Conservation (phyloP, 2,888 invertebrate species). For the Amphipoea oculea region DNA sequence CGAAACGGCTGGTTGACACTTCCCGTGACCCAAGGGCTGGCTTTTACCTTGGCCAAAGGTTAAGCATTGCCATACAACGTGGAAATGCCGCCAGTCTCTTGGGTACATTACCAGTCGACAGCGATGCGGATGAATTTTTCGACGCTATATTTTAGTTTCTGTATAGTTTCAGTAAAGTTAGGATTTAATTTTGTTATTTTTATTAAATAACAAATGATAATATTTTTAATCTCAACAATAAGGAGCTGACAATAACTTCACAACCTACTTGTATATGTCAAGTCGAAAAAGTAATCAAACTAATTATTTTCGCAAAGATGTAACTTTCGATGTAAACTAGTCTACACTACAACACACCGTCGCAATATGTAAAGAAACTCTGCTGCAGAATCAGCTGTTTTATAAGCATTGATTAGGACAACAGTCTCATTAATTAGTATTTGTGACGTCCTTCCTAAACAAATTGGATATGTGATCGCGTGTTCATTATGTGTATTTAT, state of each 20-base stretch:
- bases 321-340: neutral
- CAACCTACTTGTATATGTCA: neutral
- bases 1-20: no score
- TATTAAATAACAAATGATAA: no score
- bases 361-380: conserved; percentile 5
- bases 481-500: conserved; percentile 48
- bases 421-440: conserved; percentile 40
- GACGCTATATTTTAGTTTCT: no score
- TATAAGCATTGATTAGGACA: conserved; percentile 47
- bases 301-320: neutral
- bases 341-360: neutral
- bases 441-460: conserved; percentile 49
- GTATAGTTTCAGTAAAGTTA: no score
- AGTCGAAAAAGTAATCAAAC: neutral
- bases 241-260: no score
- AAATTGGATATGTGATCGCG: conserved; percentile 47
- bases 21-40: no score
- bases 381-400: conserved; percentile 11
- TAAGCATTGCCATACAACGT: no score
- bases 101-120: no score
- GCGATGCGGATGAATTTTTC: no score
- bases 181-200: no score
- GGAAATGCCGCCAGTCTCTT: no score
- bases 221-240: neutral
- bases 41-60: no score